Conservation (phyloP, 2,113 vertebrate genomes). For the Ochotona curzoniae region DNA sequence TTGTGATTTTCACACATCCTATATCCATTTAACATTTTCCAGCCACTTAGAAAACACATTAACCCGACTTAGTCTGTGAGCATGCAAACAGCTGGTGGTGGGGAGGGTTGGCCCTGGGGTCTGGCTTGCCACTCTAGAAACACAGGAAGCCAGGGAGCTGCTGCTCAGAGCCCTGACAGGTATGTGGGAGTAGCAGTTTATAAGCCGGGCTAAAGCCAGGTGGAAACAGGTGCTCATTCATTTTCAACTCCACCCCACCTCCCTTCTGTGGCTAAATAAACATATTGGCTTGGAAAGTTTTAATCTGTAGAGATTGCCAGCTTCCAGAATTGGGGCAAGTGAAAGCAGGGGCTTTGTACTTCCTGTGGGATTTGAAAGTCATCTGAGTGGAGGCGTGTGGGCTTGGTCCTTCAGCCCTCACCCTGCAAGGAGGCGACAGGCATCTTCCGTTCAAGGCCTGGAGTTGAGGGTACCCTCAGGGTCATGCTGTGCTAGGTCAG, state of each 20-base stretch:
- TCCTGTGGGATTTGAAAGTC: background rate
- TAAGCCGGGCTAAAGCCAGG: background rate
- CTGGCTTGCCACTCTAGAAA: too few species aligned
- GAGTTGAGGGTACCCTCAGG: background rate
- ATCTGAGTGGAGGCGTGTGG: background rate
- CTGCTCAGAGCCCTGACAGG: too few species aligned
- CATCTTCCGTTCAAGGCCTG: background rate
- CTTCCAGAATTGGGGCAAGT: background rate
- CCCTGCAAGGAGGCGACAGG: background rate
- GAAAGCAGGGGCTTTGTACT: background rate
- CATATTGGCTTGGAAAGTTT: background rate
- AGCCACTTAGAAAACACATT: background rate
- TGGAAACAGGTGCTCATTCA: background rate
- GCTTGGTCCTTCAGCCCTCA: background rate
- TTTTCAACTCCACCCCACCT: background rate
- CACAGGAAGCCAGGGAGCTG: too few species aligned
- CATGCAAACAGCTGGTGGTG: background rate
- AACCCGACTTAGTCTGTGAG: background rate
- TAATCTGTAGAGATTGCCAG: background rate
- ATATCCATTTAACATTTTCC: background rate
- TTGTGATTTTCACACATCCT: background rate
- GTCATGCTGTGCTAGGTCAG: background rate
- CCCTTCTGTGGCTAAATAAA: background rate
- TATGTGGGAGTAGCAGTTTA: background rate
- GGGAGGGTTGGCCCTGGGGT: background rate